Base-by-base conservation (phyloP, 2,888 invertebrate species). In the Gnatocerus cornutus region DNA sequence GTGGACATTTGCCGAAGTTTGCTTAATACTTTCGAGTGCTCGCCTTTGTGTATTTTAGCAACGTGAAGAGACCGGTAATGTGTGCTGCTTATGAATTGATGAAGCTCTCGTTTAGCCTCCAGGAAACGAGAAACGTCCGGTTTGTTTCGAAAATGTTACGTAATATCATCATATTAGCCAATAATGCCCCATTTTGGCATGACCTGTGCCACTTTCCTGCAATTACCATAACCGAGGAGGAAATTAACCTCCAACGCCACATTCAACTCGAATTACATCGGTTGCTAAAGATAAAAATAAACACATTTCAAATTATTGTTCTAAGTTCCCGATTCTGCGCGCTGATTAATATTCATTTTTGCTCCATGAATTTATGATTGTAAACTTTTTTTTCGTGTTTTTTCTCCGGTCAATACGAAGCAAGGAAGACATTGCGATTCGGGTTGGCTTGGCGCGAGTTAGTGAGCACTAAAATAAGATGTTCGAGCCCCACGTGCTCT, bases 391-490 rank as follows among this genome's bases (percentile, higher is more conserved):
- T 21, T 4, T 4, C 37, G 3, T n/a, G 37, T 41, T 48, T 48
- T 16, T 48, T 16, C 48, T 16, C 16, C 21, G 61, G 46, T 61
- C 61, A 61, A 61, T 61, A 61, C 46, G 16, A 13, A n/a, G 10
- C 41, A 4, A 29, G 29, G 63, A 41, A 52, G 71, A 71, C 78
- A 76, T 78, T 77, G 77, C 78, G 72, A 78, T 78, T 75, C 77
- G 76, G 75, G 73, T 69, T 74, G 74, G 73, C 59, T 12, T 29
- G 69, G 73, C 73, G 71, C 76, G 74, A 76, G 78, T 78, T 77
- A 76, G 76, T 75, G 74, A 74, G 77, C 72, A 77, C 76, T 77
- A 78, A 77, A 78, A 76, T 78, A 78, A 78, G 78, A 78, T 76
- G 78, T 77, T 76, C 77, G 66, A 72, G 73, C 67, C 73, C 76